Conservation (phyloP, 37 sponge, comb jelly and placozoan species). For the Geodia barretti region DNA sequence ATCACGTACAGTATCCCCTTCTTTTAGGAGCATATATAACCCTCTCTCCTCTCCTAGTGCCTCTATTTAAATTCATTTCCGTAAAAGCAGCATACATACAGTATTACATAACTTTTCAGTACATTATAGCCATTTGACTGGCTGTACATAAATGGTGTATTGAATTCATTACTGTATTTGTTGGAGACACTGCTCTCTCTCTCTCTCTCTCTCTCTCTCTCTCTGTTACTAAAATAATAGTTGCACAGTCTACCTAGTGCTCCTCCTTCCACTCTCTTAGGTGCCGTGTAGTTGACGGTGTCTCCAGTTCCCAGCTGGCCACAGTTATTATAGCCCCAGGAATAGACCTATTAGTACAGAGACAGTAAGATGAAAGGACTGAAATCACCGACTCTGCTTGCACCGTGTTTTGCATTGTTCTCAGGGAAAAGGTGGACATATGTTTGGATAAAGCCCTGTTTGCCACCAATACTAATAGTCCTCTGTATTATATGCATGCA, state of each 20-base stretch:
- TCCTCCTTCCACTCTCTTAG: slow-evolving; percentile 28
- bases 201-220: not conserved
- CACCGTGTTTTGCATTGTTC: not conserved
- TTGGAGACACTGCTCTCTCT: too few species aligned
- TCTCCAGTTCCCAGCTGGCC: slow-evolving; percentile 82
- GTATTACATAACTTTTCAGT: not conserved
- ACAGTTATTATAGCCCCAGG: slow-evolving; percentile 90
- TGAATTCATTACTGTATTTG: too few species aligned
- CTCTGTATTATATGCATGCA: too few species aligned
- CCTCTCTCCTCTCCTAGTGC: too few species aligned
- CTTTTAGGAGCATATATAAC: too few species aligned
- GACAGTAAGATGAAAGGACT: not conserved
- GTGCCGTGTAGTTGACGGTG: slow-evolving; percentile 42
- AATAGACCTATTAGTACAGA: slow-evolving; percentile 44
- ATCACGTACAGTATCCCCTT: too few species aligned
- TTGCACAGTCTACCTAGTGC: not conserved
- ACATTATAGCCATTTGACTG: not conserved
- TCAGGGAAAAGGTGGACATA: not conserved
- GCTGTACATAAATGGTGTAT: too few species aligned
- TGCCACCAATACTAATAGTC: too few species aligned
- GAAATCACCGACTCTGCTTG: not conserved
- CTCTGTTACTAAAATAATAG: too few species aligned
- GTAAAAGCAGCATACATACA: too few species aligned
- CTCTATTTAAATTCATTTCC: too few species aligned
- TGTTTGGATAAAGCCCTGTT: too few species aligned